Evolutionary conservation across 2,113 vertebrate genomes (phyloP), one percentile per base, ranked within the genome.

Genomic region (Malurus elegans): DNA sequence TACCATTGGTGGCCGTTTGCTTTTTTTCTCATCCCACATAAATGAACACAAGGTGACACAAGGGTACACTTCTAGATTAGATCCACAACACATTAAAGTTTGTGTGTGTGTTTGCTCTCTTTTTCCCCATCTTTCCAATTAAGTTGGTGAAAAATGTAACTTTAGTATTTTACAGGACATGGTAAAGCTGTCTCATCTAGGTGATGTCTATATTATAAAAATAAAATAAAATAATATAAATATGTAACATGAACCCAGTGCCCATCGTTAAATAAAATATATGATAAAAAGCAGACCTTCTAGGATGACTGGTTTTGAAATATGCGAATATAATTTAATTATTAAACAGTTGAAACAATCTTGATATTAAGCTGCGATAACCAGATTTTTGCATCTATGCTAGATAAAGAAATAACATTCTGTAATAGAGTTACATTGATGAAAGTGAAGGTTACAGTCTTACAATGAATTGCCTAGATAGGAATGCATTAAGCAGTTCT

Each of bases 171-270:
- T 97, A 98, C 97, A 97, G 97, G 97, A 97, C 97, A 97, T 94
- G 98, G 96, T 94, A 98, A 98, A 98, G 96, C 96, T 97, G 97
- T 98, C 95, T 98, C 97, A 98, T 97, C 97, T 98, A 98, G 97
- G 96, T 98, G 97, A 97, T 95, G 97, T 97, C 97, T 98, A 98
- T 97, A 98, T 98, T 98, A 98, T 98, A 98, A 98, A 98, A 98
- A 98, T 98, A 98, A 98, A 98, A 98, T 98, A 97, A 98, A 82
- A 90, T 62, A 98, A 98, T 97, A 98, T 98, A 98, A 98, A 98
- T 98, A 98, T 93, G 97, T 97, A 98, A 98, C 96, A 98, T 94
- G 97, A 98, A 97, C 97, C 97, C 98, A 97, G 98, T 98, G 98
- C 97, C 95, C 97, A 96, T 93, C 23, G 93, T 98, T 98, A 98